Conservation (phyloP, 2,113 vertebrate genomes). For the Dromaius novaehollandiae region DNA sequence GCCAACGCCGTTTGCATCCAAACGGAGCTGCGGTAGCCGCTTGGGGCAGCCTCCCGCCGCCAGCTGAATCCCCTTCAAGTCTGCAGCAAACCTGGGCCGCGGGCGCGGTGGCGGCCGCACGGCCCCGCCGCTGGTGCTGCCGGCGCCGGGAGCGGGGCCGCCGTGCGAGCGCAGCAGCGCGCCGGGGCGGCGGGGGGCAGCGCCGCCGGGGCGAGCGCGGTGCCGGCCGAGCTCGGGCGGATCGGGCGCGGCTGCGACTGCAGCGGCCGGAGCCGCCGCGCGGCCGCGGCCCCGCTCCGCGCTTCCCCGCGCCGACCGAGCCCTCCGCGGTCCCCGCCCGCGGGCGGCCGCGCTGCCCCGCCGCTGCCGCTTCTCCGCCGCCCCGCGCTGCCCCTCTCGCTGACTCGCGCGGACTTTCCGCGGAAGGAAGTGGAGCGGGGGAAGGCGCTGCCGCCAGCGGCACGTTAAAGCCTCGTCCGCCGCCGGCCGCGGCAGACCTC, state of each 20-base stretch:
- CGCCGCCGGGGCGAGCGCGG: no score
- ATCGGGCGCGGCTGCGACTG: not conserved
- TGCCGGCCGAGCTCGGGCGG: not conserved
- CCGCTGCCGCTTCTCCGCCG: not conserved
- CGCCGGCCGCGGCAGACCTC: not conserved
- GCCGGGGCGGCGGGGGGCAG: no score
- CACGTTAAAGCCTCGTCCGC: no score
- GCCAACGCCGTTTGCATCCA: not conserved
- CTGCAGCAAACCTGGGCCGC: not conserved
- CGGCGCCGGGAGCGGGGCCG: no score
- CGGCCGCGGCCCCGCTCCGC: not conserved
- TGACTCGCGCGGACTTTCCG: not conserved
- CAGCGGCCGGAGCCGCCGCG: not conserved
- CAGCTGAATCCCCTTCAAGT: not conserved
- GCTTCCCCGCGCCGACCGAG: not conserved
- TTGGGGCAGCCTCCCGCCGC: not conserved
- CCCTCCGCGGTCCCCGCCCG: not conserved
- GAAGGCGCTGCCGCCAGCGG: not conserved
- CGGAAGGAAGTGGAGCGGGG: no score
- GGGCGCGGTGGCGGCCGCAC: not conserved
- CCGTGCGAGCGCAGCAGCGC: no score
- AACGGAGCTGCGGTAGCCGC: not conserved
- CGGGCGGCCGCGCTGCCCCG: not conserved
- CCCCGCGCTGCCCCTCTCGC: not conserved
- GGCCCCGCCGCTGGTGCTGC: no score